Conservation (phyloP, 2,888 invertebrate genomes). For the Drosophila stalkeri region DNA sequence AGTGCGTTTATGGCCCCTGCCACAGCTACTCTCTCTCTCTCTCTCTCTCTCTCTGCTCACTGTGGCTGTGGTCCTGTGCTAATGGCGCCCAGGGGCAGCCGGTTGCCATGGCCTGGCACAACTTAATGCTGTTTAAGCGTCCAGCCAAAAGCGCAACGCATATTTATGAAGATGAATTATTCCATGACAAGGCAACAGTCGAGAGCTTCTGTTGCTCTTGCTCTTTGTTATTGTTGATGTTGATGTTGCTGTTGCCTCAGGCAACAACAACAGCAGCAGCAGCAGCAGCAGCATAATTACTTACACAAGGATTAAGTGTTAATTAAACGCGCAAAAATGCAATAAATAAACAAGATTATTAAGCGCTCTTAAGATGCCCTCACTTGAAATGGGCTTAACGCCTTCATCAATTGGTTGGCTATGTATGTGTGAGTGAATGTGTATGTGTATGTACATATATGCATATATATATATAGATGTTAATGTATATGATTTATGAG, state of each 20-base stretch:
- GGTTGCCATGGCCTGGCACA: slow-evolving; percentile 49
- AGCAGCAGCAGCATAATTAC: slow-evolving; percentile 69
- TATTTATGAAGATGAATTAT: slow-evolving; percentile 82
- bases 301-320: slow-evolving; percentile 81
- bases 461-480: neutral
- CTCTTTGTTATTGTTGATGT: neutral
- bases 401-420: slow-evolving; percentile 25
- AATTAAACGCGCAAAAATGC: slow-evolving; percentile 87
- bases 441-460: neutral
- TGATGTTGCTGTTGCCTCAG: slow-evolving; percentile 7
- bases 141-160: slow-evolving; percentile 78
- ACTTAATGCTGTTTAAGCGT: slow-evolving; percentile 83
- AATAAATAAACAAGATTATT: slow-evolving; percentile 86
- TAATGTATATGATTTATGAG: neutral
- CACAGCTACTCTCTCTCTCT: neutral
- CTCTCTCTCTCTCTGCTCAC: neutral
- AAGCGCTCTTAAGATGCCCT: slow-evolving; percentile 72
- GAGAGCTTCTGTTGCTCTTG: slow-evolving; percentile 15
- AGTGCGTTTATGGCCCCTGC: slow-evolving; percentile 71
- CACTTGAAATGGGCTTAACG: slow-evolving; percentile 32
- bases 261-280: slow-evolving; percentile 48
- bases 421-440: neutral
- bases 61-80: slow-evolving; percentile 39
- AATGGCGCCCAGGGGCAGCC: slow-evolving; percentile 74
- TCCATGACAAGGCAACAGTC: slow-evolving; percentile 61